phyloP scores from a whole-genome alignment of 1,140 invertebrate species.

The Alviniconcha marisindica region DNA sequence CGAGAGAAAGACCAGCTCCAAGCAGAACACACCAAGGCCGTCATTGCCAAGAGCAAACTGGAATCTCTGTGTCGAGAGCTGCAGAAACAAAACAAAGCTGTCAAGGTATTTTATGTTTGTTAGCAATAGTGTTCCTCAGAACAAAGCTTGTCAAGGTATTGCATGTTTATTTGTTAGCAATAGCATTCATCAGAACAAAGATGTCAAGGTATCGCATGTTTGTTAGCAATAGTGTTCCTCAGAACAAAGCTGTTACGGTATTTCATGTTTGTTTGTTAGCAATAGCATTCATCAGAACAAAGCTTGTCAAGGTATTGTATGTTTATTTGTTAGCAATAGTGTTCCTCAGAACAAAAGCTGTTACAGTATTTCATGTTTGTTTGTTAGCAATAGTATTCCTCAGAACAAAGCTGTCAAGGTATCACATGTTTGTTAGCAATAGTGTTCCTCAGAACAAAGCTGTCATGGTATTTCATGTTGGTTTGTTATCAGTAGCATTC shows the following conservation, averaged over 20 bases:
- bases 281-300: too few species aligned
- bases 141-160: too few species aligned
- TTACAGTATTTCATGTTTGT: too few species aligned
- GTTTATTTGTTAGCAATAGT: too few species aligned
- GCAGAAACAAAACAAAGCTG: slow-evolving; percentile 92
- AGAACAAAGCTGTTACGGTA: slow-evolving; percentile 92
- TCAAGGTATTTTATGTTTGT: too few species aligned
- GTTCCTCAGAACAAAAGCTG: too few species aligned
- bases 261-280: too few species aligned
- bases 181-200: slow-evolving; percentile 95
- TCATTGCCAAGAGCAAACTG: slow-evolving; percentile 87
- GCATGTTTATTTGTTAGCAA: too few species aligned
- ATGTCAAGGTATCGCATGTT: slow-evolving; percentile 82
- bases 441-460: slow-evolving; percentile 87
- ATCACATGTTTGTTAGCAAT: slow-evolving; percentile 40
- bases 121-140: too few species aligned
- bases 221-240: slow-evolving; percentile 64
- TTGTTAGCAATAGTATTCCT: too few species aligned
- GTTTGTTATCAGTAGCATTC: too few species aligned
- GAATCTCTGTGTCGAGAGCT: slow-evolving; percentile 93
- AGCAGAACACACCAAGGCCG: slow-evolving; percentile 88
- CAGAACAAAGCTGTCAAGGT: slow-evolving; percentile 93
- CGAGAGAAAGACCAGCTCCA: slow-evolving; percentile 91
- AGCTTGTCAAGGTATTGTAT: too few species aligned
- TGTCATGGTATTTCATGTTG: slow-evolving; percentile 88